Conservation (phyloP, 2,797 vertebrate species). For the Arnoldichthys spilopterus region DNA sequence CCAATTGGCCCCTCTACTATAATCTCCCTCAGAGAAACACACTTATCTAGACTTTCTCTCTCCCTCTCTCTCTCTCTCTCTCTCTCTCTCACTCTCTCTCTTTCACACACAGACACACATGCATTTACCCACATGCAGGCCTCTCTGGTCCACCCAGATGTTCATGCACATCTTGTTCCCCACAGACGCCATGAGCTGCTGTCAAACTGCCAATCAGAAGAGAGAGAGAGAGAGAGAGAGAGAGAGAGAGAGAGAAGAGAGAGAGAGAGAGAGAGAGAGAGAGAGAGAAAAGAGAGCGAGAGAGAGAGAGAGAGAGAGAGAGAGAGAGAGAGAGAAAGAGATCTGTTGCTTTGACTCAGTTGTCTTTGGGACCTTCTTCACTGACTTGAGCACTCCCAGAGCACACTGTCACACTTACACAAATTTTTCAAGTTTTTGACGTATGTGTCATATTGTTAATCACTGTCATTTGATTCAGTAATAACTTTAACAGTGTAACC, state of each 20-base stretch:
- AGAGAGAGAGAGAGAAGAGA: background rate
- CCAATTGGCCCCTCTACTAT: background rate
- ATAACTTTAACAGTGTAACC: too few species aligned
- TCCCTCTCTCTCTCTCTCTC: too few species aligned
- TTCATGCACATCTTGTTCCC: slow-evolving; percentile 16
- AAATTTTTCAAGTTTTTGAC: too few species aligned
- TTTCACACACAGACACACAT: background rate
- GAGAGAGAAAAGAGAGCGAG: too few species aligned
- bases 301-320: background rate
- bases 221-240: background rate
- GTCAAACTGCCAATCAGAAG: slow-evolving; percentile 19
- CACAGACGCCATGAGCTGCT: slow-evolving; percentile 9
- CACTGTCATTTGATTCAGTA: too few species aligned
- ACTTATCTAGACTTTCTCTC: too few species aligned
- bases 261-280: background rate
- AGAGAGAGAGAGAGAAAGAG: background rate
- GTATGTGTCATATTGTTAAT: too few species aligned
- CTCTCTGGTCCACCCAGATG: slow-evolving; percentile 45
- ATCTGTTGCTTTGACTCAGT: too few species aligned
- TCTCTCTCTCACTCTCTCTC: too few species aligned
- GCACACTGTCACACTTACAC: too few species aligned
- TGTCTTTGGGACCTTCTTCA: too few species aligned
- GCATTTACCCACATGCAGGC: slow-evolving; percentile 29
- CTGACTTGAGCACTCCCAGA: too few species aligned
- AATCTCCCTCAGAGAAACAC: background rate